Conservation (phyloP, 23 tunicate genomes). For the Pegea sp. region DNA sequence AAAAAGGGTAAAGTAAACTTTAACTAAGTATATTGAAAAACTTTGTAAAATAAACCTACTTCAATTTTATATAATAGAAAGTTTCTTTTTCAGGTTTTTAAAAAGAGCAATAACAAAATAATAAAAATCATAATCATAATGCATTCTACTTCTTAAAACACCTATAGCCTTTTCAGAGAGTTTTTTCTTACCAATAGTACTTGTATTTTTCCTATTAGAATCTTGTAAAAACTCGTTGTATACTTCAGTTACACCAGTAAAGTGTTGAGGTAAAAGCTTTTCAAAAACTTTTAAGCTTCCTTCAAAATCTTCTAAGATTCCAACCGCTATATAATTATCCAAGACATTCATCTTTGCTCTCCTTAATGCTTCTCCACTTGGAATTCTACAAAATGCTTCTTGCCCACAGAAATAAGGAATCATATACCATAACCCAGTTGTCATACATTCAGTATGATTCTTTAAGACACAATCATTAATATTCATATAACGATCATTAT, state of each 20-base stretch:
- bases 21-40: too few relatives aligned
- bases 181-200: slow-evolving; percentile 19
- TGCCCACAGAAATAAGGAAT: slow-evolving; percentile 97
- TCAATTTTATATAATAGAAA: too few relatives aligned
- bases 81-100: slow-evolving; percentile 4
- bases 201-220: slow-evolving; percentile 7
- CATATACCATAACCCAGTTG: slow-evolving; percentile 49
- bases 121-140: slow-evolving; percentile 68
- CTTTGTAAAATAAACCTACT: too few relatives aligned
- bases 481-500: slow-evolving; percentile 18
- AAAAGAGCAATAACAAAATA: slow-evolving; percentile 17
- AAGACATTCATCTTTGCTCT: slow-evolving; percentile 65
- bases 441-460: slow-evolving; percentile 40
- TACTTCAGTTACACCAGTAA: slow-evolving; percentile 20
- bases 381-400: slow-evolving; percentile 27
- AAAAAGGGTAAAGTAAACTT: too few relatives aligned
- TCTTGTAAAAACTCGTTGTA: slow-evolving; percentile 15
- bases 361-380: slow-evolving; percentile 24
- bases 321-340: slow-evolving; percentile 58
- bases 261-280: slow-evolving; percentile 46
- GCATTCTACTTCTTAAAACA: slow-evolving; percentile 23
- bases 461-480: slow-evolving; percentile 67
- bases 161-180: slow-evolving; percentile 13
- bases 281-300: slow-evolving; percentile 58
- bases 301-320: slow-evolving; percentile 78